Conservation (phyloP, 2,113 vertebrate genomes). For the Accipiter virgatus region DNA sequence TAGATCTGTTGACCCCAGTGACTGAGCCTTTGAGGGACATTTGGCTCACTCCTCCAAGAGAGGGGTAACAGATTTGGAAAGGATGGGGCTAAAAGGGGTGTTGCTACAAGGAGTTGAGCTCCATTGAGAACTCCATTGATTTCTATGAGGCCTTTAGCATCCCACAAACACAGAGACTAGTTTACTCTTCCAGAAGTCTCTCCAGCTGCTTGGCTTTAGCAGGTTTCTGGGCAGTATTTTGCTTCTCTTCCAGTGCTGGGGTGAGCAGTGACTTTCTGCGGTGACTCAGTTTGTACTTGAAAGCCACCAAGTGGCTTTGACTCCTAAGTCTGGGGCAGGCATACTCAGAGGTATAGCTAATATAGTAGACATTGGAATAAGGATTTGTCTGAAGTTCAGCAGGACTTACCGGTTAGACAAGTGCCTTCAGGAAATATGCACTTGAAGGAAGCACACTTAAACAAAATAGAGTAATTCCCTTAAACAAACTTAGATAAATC, state of each 20-base stretch:
- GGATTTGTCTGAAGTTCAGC: neutral
- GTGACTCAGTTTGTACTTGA: neutral
- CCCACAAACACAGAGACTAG: neutral
- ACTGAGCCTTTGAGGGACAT: neutral
- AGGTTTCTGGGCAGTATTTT: neutral
- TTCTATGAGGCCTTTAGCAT: neutral
- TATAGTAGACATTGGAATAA: neutral
- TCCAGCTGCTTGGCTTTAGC: neutral
- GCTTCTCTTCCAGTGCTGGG: neutral
- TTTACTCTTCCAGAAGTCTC: neutral
- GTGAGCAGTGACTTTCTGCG: neutral
- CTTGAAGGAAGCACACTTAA: neutral
- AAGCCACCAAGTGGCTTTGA: neutral
- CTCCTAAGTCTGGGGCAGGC: neutral
- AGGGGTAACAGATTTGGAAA: neutral
- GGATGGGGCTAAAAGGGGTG: neutral
- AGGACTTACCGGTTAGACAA: neutral
- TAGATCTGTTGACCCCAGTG: neutral
- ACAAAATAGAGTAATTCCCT: constrained; percentile 4
- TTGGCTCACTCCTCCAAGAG: neutral
- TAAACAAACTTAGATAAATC: constrained; percentile 36
- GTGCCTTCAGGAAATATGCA: neutral
- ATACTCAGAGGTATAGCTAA: neutral
- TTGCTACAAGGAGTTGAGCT: neutral
- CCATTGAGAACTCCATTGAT: neutral